Evolutionary conservation across 2,888 invertebrate genomes (phyloP).

Genomic region (Spialia ferax): DNA sequence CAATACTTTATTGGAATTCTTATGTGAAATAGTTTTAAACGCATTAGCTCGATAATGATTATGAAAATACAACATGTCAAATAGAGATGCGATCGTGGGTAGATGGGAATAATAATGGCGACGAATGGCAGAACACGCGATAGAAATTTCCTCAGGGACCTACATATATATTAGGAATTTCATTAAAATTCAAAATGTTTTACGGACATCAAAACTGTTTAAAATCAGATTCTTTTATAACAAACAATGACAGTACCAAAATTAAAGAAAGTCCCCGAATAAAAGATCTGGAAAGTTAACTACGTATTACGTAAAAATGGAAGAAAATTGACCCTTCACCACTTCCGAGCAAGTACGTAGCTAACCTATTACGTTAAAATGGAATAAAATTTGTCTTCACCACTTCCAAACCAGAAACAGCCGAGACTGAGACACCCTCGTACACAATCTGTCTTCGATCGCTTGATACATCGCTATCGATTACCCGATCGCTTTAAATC

Average conservation of each 20-base stretch:
- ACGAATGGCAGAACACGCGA: slow-evolving; percentile 39
- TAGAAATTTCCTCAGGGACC: no score
- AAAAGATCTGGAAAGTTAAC: no score
- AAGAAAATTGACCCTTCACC: no score
- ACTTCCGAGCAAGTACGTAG: no score
- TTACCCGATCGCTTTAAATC: slow-evolving; percentile 10
- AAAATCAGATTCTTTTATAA: no score
- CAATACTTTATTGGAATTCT: not conserved
- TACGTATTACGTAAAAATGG: not conserved
- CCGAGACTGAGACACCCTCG: not conserved
- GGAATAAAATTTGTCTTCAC: not conserved
- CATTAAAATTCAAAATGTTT: no score
- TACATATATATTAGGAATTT: no score
- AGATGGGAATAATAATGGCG: slow-evolving; percentile 52
- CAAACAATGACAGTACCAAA: no score
- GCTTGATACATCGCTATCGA: slow-evolving; percentile 10
- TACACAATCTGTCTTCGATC: not conserved
- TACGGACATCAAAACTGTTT: no score
- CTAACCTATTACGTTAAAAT: not conserved
- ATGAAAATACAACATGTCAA: slow-evolving; percentile 21
- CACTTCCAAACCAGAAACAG: not conserved
- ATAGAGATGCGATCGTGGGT: slow-evolving; percentile 38
- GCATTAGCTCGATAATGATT: not conserved
- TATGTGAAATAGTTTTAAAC: not conserved
- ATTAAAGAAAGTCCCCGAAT: no score